Evolutionary conservation across 2,113 vertebrate species (phyloP).

Genomic region (Mustela lutreola): DNA sequence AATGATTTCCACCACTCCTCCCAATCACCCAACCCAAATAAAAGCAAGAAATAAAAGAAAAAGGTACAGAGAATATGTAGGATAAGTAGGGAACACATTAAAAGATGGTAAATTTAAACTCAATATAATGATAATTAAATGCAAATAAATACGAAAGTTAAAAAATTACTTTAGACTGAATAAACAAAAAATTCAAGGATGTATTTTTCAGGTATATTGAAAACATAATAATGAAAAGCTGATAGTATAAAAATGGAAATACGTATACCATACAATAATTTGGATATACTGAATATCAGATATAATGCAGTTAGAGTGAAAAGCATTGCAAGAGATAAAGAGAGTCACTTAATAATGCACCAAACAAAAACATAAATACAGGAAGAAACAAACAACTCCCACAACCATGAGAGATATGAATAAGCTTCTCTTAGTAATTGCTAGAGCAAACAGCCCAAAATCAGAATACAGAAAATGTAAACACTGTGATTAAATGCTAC

Average conservation of each 20-base stretch:
- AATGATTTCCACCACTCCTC: not conserved
- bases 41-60: constrained; percentile 19
- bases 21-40: not conserved
- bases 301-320: constrained; percentile 21
- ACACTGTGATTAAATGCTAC: not conserved
- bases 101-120: not conserved
- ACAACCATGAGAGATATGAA: not conserved
- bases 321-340: not conserved
- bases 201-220: not conserved
- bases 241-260: constrained; percentile 25
- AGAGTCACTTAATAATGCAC: not conserved
- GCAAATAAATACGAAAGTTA: constrained; percentile 23
- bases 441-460: not conserved
- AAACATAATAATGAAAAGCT: not conserved
- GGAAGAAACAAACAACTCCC: not conserved
- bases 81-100: not conserved
- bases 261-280: not conserved
- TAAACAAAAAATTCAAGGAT: constrained; percentile 36
- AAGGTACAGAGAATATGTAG: not conserved
- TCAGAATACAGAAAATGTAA: constrained; percentile 22
- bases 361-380: constrained; percentile 44
- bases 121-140: constrained; percentile 25
- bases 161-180: not conserved
- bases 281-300: not conserved
- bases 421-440: not conserved